These are phyloP conservation scores for Schizopygopsis pylzovi DNA, from an alignment of 2,797 vertebrate genomes.

Conservation along the genomic window DNA sequence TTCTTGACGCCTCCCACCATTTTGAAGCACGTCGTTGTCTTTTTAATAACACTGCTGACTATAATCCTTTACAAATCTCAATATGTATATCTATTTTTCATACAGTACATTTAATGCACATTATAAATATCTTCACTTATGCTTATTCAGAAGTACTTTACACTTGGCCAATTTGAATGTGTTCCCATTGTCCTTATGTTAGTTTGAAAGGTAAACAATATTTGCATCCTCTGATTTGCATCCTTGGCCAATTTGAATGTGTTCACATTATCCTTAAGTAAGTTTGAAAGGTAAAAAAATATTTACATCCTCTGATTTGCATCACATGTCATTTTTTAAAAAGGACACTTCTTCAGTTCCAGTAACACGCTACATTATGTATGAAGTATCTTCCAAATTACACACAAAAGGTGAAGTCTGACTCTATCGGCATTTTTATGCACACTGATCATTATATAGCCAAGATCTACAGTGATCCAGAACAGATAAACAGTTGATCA, in stretches of 20 bases:
- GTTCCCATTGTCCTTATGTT: no score
- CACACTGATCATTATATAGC: no score
- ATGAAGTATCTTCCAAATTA: not conserved
- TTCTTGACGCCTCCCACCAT: no score
- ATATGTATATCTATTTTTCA: not conserved
- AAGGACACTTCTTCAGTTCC: not conserved
- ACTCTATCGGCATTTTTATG: not conserved
- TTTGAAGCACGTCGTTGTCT: no score
- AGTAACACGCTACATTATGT: not conserved
- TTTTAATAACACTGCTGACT: not conserved
- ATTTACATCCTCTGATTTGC: slow-evolving; percentile 21
- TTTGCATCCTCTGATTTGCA: slow-evolving; percentile 9
- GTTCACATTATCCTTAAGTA: no score
- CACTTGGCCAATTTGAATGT: not conserved
- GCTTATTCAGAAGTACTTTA: not conserved
- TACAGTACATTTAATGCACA: no score
- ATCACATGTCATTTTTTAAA: not conserved
- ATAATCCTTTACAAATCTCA: not conserved
- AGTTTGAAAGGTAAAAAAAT: not conserved
- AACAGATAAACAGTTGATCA: not conserved
- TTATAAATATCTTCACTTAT: not conserved
- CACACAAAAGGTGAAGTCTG: not conserved
- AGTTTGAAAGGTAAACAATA: not conserved
- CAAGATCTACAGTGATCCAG: not conserved
- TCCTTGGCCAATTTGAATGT: not conserved